Evolutionary conservation across 2,797 vertebrate genomes (phyloP).

Genomic region (Channa striata): DNA sequence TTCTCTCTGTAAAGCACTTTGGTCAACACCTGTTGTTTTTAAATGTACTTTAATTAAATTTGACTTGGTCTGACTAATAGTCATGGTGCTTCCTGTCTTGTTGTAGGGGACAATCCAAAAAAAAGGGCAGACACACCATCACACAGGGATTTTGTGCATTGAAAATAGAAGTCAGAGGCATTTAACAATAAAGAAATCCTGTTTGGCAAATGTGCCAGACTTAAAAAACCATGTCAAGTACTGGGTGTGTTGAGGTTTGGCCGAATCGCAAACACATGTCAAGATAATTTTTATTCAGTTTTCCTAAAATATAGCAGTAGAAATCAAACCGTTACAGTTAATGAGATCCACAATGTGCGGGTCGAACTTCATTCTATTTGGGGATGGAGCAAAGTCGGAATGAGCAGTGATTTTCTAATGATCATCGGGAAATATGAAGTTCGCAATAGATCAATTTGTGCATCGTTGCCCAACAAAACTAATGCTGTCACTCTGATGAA

Average conservation of each 20-base stretch:
- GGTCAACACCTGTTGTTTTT: too few species aligned
- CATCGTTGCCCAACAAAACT: constrained; percentile 2
- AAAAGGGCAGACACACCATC: too few species aligned
- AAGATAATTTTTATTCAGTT: not conserved
- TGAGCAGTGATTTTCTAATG: constrained; percentile 32
- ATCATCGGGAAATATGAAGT: constrained; percentile 44
- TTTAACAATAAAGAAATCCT: constrained; percentile 47
- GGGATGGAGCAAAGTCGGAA: constrained; percentile 21
- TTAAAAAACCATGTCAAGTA: constrained; percentile 41
- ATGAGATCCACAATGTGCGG: not conserved
- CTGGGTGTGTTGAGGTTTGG: constrained; percentile 12
- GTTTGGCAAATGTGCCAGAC: constrained; percentile 54
- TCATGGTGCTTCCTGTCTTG: too few species aligned
- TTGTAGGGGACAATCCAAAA: too few species aligned
- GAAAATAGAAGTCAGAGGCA: constrained; percentile 40
- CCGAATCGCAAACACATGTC: constrained; percentile 30
- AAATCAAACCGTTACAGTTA: not conserved
- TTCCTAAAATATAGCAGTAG: constrained; percentile 15
- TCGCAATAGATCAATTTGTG: constrained; percentile 46
- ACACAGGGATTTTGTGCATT: constrained; percentile 14
- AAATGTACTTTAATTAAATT: too few species aligned
- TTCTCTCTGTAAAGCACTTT: too few species aligned
- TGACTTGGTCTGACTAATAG: too few species aligned
- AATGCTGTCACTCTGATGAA: constrained; percentile 10
- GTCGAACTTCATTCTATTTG: not conserved